These are phyloP conservation scores for Aurelia coerulea DNA, from an alignment of 30 jellyfish, hydroid and myxozoan species.

Conservation along the genomic window DNA sequence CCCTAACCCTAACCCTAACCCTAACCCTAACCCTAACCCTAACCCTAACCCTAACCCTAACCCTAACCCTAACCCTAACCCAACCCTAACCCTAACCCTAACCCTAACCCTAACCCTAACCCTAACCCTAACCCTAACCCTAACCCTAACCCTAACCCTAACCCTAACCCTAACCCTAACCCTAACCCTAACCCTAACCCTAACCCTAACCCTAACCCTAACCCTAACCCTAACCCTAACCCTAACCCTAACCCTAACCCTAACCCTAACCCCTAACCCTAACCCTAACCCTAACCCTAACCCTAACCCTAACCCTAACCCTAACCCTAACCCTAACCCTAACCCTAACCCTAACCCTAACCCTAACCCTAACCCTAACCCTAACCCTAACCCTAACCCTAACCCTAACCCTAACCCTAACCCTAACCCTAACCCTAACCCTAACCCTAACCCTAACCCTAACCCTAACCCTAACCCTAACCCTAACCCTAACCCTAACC, in stretches of 20 bases:
- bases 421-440: slow-evolving; percentile 4
- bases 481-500: neutral
- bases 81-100: neutral
- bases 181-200: neutral
- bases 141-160: neutral
- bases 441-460: slow-evolving; percentile 8
- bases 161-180: neutral
- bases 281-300: neutral
- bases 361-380: slow-evolving; percentile 14
- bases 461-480: slow-evolving; percentile 1
- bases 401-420: slow-evolving; percentile 4
- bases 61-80: too few relatives aligned
- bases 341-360: slow-evolving; percentile 5
- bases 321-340: slow-evolving; percentile 6
- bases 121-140: neutral
- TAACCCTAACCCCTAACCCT: neutral
- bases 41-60: too few relatives aligned
- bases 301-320: slow-evolving; percentile 10
- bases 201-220: neutral
- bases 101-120: neutral
- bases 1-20: slow-evolving; percentile 11
- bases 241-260: neutral
- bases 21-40: neutral
- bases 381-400: neutral
- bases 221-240: neutral